Percentiles rank a stretch among this genome's conserved stretches.
These are phyloP conservation scores for Acanthochromis polyacanthus DNA, from an alignment of 2,113 vertebrate species.

Conservation along the genomic window DNA sequence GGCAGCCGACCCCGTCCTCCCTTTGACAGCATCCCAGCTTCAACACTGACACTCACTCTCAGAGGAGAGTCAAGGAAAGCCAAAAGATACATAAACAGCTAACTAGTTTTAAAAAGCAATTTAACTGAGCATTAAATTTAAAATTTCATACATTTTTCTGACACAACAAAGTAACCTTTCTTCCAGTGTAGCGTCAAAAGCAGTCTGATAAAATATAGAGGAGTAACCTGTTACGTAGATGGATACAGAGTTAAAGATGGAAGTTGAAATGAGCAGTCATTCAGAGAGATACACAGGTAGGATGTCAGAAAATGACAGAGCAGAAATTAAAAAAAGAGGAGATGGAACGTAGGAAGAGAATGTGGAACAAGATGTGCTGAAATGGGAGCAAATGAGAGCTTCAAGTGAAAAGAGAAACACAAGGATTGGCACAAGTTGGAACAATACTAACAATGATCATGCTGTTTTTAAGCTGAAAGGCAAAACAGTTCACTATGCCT, in stretches of 20 bases:
- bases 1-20: constrained; percentile 57
- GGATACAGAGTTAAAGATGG: constrained; percentile 7
- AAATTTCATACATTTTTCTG: not conserved
- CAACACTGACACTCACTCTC: constrained; percentile 56
- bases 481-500: not conserved
- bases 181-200: not conserved
- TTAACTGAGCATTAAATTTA: not conserved
- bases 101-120: not conserved
- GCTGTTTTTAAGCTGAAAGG: not conserved
- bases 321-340: constrained; percentile 15
- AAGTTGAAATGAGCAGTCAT: constrained; percentile 21
- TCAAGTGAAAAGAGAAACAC: constrained; percentile 8
- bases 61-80: constrained; percentile 19
- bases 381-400: constrained; percentile 18
- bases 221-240: not conserved
- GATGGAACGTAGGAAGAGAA: constrained; percentile 17
- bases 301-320: constrained; percentile 30
- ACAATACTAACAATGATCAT: not conserved
- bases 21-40: constrained; percentile 51
- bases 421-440: not conserved
- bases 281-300: constrained; percentile 8
- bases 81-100: not conserved
- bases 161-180: not conserved
- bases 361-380: constrained; percentile 17
- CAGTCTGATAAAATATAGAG: not conserved